Evolutionary conservation across 2,888 invertebrate species (phyloP), one percentile per base, ranked within the genome.

Genomic region (Campoplex capitator): DNA sequence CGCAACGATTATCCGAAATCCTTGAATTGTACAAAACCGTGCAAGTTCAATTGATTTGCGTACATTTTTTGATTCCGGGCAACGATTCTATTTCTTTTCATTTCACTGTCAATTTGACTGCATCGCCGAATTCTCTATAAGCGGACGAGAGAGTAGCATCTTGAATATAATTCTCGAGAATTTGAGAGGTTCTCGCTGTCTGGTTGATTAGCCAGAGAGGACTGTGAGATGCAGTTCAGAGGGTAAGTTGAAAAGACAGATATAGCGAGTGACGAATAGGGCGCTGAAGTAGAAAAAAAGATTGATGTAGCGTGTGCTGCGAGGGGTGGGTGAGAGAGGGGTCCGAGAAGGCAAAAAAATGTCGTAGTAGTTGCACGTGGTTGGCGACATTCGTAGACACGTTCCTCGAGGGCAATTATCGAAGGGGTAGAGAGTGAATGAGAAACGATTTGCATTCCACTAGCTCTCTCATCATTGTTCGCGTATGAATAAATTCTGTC

Each of bases 401-500:
- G 88, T 87, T 86, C 89, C 83, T 85, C 78, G 81, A 84, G 85
- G 80, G 81, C 87, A 88, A 88, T 88, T 88, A 88, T 89, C 85
- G 83, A 85, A 76, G 54, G 73, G 73, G 48, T 54, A 48, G 79
- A 48, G 79, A 83, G 77, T 78, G 80, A 74, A 68, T 62, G 79
- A 74, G 79, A 80, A 76, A 85, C 85, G 75, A 88, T 88, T 88
- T 87, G 88, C 86, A 89, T 88, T 89, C 85, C 83, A 76, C 88
- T 83, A 81, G 82, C 83, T 82, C 86, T 70, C 82, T 82, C 73
- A 62, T 67, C 86, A 85, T 88, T 87, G 89, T 86, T 88, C 84
- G 79, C 74, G 80, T 51, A 77, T 88, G 90, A 90, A 90, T 90
- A 89, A 90, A 90, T 90, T 90, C 83, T 83, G 84, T 88, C 75